Evolutionary conservation across 2,113 vertebrate species (phyloP).

Genomic region (Lichenostomus cassidix): DNA sequence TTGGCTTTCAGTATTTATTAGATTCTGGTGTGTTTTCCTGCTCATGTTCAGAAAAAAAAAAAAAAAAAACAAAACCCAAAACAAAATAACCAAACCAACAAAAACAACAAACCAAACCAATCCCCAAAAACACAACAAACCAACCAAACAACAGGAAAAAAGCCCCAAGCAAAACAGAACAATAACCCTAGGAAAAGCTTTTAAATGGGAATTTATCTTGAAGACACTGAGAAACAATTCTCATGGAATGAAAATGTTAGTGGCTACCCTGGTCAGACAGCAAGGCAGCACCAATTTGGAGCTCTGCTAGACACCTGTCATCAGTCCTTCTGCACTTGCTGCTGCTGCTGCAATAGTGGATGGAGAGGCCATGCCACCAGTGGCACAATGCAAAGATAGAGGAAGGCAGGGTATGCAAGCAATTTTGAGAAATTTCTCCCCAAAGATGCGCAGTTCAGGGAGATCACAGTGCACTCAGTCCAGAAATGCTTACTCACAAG

Average conservation of each 20-base stretch:
- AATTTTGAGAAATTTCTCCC: background rate
- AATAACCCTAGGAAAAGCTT: background rate
- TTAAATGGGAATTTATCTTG: background rate
- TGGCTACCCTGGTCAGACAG: background rate
- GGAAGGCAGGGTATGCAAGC: background rate
- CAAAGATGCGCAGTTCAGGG: background rate
- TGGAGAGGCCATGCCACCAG: background rate
- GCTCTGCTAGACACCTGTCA: background rate
- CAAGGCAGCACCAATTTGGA: background rate
- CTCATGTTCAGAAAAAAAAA: background rate
- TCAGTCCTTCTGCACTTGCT: background rate
- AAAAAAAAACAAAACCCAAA: background rate
- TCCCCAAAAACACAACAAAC: background rate
- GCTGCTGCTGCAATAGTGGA: background rate
- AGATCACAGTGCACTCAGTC: background rate
- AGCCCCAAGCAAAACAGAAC: background rate
- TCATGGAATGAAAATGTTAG: background rate
- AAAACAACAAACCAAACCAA: background rate
- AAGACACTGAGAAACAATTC: background rate
- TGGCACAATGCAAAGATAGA: background rate
- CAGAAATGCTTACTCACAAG: slow-evolving; percentile 2
- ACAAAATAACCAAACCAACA: background rate
- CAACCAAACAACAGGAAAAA: background rate
- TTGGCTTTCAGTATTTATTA: slow-evolving; percentile 7
- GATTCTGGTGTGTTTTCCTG: background rate